A percentile compares a stretch with the other conserved stretches of the same genome.
Evolutionary conservation across 2,797 vertebrate genomes (phyloP).

Genomic region (Corythornis leucogaster): DNA sequence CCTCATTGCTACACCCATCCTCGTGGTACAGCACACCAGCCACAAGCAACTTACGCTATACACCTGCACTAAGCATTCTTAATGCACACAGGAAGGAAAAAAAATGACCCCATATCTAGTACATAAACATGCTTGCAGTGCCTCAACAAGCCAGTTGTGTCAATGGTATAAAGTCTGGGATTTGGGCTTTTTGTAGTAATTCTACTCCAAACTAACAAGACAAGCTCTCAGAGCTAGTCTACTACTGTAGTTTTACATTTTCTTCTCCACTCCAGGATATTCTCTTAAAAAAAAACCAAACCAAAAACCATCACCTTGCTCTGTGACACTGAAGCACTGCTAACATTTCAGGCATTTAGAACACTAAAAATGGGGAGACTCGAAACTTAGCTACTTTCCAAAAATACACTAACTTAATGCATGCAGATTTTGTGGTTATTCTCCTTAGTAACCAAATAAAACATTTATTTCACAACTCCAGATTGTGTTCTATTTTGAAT

Average conservation of each 20-base stretch:
- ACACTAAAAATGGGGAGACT: neutral
- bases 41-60: neutral
- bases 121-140: neutral
- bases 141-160: neutral
- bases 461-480: neutral
- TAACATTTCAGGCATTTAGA: too few relatives aligned
- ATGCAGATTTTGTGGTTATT: neutral
- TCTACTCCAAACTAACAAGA: neutral
- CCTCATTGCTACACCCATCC: slow-evolving; percentile 64
- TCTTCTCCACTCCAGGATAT: neutral
- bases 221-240: neutral
- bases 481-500: neutral
- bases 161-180: neutral
- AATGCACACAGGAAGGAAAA: neutral
- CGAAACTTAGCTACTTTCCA: neutral
- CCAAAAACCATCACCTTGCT: neutral
- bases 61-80: neutral
- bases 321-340: neutral
- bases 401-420: neutral
- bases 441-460: neutral
- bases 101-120: neutral
- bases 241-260: neutral
- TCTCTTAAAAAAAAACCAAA: neutral
- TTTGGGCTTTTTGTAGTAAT: neutral
- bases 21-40: too few relatives aligned